Evolutionary conservation across 2,888 invertebrate genomes (phyloP).

Genomic region (Stegophylla sp.): DNA sequence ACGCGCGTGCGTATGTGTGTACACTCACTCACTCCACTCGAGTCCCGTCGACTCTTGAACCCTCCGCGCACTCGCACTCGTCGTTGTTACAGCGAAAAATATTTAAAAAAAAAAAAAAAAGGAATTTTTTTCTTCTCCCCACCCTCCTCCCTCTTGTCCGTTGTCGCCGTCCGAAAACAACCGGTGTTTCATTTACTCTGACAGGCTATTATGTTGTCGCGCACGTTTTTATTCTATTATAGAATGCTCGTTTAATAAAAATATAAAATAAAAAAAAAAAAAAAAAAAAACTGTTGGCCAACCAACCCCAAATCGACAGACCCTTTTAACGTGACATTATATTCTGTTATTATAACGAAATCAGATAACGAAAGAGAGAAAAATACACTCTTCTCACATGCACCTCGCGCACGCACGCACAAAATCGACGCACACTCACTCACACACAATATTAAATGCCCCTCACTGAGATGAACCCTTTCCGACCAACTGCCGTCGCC

Average conservation of each 20-base stretch:
- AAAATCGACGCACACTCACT: too few species aligned
- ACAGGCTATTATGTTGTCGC: conserved; percentile 51
- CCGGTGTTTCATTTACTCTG: conserved; percentile 40
- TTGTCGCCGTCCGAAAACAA: conserved; percentile 20
- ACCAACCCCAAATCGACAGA: conserved; percentile 47
- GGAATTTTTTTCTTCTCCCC: neutral
- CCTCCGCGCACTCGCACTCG: conserved; percentile 6
- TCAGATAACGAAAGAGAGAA: conserved; percentile 54
- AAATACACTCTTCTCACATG: neutral
- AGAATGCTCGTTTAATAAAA: conserved; percentile 35
- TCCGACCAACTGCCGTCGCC: conserved; percentile 41
- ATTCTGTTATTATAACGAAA: conserved; percentile 58
- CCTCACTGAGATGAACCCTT: conserved; percentile 52
- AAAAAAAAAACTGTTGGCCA: conserved; percentile 23
- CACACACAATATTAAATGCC: conserved; percentile 46
- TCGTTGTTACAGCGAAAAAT: neutral
- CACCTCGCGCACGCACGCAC: too few species aligned
- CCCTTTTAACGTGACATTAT: conserved; percentile 55
- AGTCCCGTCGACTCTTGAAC: conserved; percentile 36
- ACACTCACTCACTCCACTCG: neutral
- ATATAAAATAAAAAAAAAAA: neutral
- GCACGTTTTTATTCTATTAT: conserved; percentile 39
- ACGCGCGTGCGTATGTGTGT: neutral
- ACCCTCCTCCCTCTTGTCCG: neutral
- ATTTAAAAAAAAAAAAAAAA: conserved; percentile 27